These are phyloP conservation scores for Cirrhinus mrigala DNA, from an alignment of 2,797 vertebrate genomes.

Conservation along the genomic window DNA sequence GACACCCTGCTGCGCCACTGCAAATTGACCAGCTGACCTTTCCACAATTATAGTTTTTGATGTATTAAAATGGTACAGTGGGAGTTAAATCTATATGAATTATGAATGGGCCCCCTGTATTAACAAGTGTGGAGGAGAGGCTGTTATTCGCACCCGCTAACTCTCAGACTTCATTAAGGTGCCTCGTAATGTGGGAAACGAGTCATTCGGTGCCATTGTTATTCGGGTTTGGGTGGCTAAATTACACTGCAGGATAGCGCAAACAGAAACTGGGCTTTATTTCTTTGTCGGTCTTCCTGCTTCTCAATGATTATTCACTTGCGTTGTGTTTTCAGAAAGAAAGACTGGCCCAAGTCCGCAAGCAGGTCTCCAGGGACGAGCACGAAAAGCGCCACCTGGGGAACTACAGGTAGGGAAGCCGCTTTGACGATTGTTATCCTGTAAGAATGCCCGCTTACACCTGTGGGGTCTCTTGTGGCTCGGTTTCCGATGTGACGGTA, in stretches of 20 bases:
- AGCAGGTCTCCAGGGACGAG: constrained; percentile 94
- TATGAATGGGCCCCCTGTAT: constrained; percentile 57
- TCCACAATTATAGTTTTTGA: constrained; percentile 70
- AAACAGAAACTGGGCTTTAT: constrained; percentile 6
- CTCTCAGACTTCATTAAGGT: constrained; percentile 59
- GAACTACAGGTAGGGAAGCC: constrained; percentile 92
- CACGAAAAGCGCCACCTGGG: constrained; percentile 96
- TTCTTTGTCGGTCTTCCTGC: constrained; percentile 18
- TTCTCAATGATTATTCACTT: constrained; percentile 47
- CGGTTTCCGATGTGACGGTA: constrained; percentile 36
- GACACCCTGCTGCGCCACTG: constrained; percentile 61
- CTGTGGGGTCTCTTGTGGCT: constrained; percentile 59
- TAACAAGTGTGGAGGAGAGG: constrained; percentile 56
- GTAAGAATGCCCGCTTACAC: constrained; percentile 60
- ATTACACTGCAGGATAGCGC: constrained; percentile 17
- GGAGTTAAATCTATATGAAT: constrained; percentile 65
- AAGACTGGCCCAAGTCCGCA: constrained; percentile 93
- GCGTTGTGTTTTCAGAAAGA: constrained; percentile 88
- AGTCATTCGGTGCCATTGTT: constrained; percentile 45
- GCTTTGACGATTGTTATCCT: constrained; percentile 51
- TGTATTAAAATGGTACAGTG: constrained; percentile 65
- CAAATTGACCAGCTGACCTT: constrained; percentile 69
- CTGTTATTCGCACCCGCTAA: constrained; percentile 37
- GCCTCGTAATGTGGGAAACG: constrained; percentile 44
- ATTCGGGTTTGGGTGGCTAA: constrained; percentile 18